phyloP scores from a whole-genome alignment of 2,113 vertebrate genomes.

The Pavo muticus region DNA sequence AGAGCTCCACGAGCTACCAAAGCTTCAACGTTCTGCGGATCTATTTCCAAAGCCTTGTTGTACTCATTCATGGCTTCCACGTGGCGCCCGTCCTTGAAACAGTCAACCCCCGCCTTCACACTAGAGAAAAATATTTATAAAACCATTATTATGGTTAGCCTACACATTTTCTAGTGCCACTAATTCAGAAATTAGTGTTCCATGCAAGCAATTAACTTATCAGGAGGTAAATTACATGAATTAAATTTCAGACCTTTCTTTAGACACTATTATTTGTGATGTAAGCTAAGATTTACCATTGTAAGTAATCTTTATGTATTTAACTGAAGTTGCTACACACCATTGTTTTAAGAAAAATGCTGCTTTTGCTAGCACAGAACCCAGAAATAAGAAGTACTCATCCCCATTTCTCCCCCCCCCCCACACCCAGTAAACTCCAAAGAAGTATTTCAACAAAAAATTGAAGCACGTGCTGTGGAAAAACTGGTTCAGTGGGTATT shows the following conservation, averaged over 20 bases:
- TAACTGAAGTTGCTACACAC: not conserved
- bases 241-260: not conserved
- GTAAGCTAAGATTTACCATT: not conserved
- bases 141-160: not conserved
- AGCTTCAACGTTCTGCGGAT: slow-evolving; percentile 93
- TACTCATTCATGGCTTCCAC: slow-evolving; percentile 99
- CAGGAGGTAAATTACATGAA: not conserved
- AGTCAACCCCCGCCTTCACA: slow-evolving; percentile 93
- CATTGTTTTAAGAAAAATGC: not conserved
- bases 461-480: accelerated
- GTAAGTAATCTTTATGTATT: not conserved
- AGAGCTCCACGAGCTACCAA: slow-evolving; percentile 96
- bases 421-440: not conserved
- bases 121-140: slow-evolving; percentile 71
- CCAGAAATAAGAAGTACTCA: not conserved
- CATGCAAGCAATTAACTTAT: not conserved
- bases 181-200: not conserved
- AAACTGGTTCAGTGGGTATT: not conserved
- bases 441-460: not conserved
- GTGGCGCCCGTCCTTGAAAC: slow-evolving; percentile 92
- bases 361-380: not conserved
- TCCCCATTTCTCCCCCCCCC: not conserved
- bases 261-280: not conserved
- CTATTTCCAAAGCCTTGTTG: slow-evolving; percentile 97
- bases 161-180: not conserved